Percentiles rank a stretch among this genome's conserved stretches.
phyloP scores from a whole-genome alignment of 2,113 vertebrate species.

The Bufo bufo region DNA sequence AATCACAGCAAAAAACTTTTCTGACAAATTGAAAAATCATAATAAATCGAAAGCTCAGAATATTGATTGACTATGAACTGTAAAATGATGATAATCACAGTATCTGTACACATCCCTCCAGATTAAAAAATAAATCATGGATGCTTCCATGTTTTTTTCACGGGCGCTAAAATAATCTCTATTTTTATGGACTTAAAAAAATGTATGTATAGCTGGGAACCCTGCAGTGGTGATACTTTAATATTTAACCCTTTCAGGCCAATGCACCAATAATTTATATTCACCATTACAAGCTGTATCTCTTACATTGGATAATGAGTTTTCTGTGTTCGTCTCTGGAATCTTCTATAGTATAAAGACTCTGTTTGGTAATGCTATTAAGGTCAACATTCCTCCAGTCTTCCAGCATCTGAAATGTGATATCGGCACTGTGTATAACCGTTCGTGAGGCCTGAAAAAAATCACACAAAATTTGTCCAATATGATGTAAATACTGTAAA shows the following conservation, averaged over 20 bases:
- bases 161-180: no score
- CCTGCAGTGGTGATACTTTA: background rate
- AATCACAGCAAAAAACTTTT: no score
- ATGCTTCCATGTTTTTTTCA: no score
- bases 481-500: background rate
- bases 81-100: no score
- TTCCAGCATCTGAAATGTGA: constrained; percentile 99
- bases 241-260: background rate
- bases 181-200: no score
- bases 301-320: constrained; percentile 94
- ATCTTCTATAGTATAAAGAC: constrained; percentile 98
- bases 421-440: constrained; percentile 99
- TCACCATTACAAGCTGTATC: background rate
- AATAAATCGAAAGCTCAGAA: no score
- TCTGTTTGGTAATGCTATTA: constrained; percentile 99
- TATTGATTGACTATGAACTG: no score
- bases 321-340: constrained; percentile 92
- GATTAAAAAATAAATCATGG: no score
- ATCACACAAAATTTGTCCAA: background rate
- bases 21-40: no score
- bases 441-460: constrained; percentile 90
- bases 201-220: no score
- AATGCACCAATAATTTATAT: background rate
- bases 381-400: constrained; percentile 99
- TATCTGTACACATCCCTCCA: no score